phyloP scores from a whole-genome alignment of 2,113 vertebrate genomes.

The Eira barbara region DNA sequence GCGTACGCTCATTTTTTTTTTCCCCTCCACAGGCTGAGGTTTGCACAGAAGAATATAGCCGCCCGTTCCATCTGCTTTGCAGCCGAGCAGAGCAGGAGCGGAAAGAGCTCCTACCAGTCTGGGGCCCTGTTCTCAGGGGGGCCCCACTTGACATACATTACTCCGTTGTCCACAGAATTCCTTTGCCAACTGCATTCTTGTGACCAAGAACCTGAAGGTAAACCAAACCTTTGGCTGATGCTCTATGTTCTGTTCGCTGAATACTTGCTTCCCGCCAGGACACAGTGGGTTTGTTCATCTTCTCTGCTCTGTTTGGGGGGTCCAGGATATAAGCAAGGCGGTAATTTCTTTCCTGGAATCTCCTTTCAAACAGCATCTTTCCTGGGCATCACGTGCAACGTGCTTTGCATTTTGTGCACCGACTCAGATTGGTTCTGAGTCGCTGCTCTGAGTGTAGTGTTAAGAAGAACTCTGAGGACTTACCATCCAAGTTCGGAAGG shows the following conservation, averaged over 20 bases:
- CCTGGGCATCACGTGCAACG: background rate
- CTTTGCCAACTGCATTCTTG: background rate
- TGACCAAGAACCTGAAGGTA: background rate
- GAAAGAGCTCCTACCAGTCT: rapidly evolving
- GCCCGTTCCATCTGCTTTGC: background rate
- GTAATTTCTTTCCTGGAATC: background rate
- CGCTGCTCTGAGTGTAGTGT: too few species aligned
- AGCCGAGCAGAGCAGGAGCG: background rate
- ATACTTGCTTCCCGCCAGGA: background rate
- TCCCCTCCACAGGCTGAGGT: rapidly evolving
- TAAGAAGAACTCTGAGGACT: background rate
- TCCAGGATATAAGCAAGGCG: background rate
- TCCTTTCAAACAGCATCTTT: background rate
- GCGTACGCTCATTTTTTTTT: background rate
- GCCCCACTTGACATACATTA: background rate
- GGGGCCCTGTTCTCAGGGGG: background rate
- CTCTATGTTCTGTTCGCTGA: background rate
- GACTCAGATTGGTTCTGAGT: background rate
- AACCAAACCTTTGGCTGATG: background rate
- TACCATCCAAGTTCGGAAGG: background rate
- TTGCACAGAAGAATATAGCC: rapidly evolving
- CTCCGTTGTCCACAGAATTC: background rate
- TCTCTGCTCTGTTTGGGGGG: background rate
- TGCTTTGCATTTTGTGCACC: rapidly evolving
- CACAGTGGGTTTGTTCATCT: background rate